Evolutionary conservation across 1,140 invertebrate genomes (phyloP).

Genomic region (Drosophila repletoides): DNA sequence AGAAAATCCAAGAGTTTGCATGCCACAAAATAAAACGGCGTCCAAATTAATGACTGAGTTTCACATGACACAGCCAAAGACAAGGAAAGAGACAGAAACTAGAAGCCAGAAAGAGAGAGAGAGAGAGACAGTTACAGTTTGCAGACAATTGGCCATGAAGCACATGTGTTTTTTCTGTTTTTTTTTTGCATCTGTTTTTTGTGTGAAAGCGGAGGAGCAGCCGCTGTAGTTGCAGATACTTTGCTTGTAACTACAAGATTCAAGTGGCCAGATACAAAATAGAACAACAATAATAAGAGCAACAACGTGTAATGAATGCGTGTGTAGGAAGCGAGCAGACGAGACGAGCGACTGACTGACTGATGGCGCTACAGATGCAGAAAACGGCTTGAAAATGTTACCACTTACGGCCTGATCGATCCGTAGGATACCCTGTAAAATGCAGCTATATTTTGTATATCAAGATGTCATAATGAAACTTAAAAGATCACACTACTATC

Average conservation of each 20-base stretch:
- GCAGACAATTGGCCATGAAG: constrained; percentile 70
- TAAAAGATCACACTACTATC: no score
- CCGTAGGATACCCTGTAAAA: constrained; percentile 2
- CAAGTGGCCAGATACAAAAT: constrained; percentile 77
- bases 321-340: constrained; percentile 31
- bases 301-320: constrained; percentile 49
- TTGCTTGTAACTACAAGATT: constrained; percentile 64
- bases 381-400: background rate
- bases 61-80: constrained; percentile 52
- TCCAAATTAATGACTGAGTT: constrained; percentile 76
- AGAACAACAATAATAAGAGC: constrained; percentile 47
- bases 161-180: no score
- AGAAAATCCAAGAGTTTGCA: constrained; percentile 52
- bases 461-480: no score
- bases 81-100: background rate
- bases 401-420: background rate
- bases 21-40: constrained; percentile 53
- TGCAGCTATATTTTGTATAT: no score
- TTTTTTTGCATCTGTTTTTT: constrained; percentile 30
- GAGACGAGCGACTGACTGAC: constrained; percentile 5
- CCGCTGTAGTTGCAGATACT: constrained; percentile 33
- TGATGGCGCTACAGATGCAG: constrained; percentile 12
- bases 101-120: constrained; percentile 6
- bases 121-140: background rate
- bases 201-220: constrained; percentile 57